Conservation (phyloP, 2,888 invertebrate species). For the Agriotes lineatus region DNA sequence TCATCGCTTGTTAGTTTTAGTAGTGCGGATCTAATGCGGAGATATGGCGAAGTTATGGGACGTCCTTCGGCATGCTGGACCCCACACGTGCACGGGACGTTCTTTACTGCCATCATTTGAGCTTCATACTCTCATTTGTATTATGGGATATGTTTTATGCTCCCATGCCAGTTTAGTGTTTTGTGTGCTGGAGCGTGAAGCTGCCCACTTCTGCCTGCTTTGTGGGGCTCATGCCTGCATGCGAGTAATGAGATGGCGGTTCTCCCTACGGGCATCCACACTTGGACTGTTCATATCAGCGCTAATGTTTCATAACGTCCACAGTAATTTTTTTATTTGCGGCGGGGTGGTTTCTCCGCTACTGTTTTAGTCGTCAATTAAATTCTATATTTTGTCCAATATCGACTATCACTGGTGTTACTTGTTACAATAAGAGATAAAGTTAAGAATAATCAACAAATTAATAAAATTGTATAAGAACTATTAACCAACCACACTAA, state of each 20-base stretch:
- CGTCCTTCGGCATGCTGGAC: conserved; percentile 49
- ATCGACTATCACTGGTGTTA: no score
- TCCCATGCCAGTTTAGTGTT: conserved; percentile 35
- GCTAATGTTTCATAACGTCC: conserved; percentile 27
- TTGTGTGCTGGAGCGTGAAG: conserved; percentile 39
- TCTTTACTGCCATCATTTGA: conserved; percentile 48
- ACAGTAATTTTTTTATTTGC: conserved; percentile 1
- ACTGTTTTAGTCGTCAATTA: conserved; percentile 18
- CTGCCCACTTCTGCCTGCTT: conserved; percentile 25
- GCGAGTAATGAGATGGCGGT: conserved; percentile 17
- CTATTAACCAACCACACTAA: no score
- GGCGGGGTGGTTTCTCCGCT: conserved; percentile 17
- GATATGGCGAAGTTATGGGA: conserved; percentile 49
- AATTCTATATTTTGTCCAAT: conserved; percentile 3
- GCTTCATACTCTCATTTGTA: conserved; percentile 50
- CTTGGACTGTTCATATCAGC: conserved; percentile 26
- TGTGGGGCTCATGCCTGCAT: conserved; percentile 16
- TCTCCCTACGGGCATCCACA: conserved; percentile 21
- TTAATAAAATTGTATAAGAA: no score
- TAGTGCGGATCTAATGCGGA: conserved; percentile 50
- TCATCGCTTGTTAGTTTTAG: conserved; percentile 46
- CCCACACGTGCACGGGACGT: conserved; percentile 51
- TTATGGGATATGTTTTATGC: conserved; percentile 42
- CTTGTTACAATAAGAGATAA: no score
- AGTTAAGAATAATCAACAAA: no score